Conservation (phyloP, 2,113 vertebrate species). For the Notothenia coriiceps region DNA sequence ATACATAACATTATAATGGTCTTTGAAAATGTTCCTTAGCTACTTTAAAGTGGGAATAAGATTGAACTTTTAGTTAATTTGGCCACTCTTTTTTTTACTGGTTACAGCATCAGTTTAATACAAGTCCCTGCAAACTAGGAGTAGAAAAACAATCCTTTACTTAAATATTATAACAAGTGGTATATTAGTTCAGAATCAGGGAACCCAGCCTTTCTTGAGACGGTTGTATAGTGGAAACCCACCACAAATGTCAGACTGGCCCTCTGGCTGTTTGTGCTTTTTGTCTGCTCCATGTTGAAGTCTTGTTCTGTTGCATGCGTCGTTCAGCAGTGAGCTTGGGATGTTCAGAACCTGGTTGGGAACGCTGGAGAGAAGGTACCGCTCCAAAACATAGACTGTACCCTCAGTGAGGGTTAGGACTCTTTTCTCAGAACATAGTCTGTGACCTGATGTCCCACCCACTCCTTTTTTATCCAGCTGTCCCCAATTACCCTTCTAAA, state of each 20-base stretch:
- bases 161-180: neutral
- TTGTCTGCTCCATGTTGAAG: slow-evolving; percentile 70
- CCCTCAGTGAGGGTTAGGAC: slow-evolving; percentile 38
- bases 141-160: no score
- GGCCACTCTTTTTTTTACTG: no score
- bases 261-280: slow-evolving; percentile 56
- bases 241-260: slow-evolving; percentile 57
- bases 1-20: no score
- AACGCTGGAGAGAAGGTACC: slow-evolving; percentile 80
- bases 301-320: slow-evolving; percentile 77
- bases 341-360: slow-evolving; percentile 81
- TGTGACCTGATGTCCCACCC: slow-evolving; percentile 13
- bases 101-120: no score
- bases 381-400: slow-evolving; percentile 54
- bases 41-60: no score
- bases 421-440: slow-evolving; percentile 31
- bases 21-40: neutral
- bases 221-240: slow-evolving; percentile 13
- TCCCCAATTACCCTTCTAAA: neutral
- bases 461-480: slow-evolving; percentile 27
- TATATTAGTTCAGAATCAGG: neutral
- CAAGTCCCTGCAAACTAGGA: no score
- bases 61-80: no score
- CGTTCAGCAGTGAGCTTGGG: slow-evolving; percentile 75
- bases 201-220: slow-evolving; percentile 3